These are phyloP conservation scores for Adelphocoris suturalis DNA, from an alignment of 2,888 invertebrate genomes.

Conservation along the genomic window DNA sequence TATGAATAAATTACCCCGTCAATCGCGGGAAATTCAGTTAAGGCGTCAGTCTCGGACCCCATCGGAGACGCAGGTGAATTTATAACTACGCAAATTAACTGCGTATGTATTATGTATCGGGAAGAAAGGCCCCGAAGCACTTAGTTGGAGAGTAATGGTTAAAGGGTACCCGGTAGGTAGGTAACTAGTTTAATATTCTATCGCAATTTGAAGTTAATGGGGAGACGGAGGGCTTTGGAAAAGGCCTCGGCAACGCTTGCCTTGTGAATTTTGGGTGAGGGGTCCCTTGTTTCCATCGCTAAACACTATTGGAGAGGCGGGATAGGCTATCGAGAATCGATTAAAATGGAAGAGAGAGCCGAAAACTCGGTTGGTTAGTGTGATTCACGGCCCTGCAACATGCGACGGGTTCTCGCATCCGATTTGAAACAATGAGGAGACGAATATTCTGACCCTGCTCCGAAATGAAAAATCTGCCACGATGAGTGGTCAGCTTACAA, in stretches of 20 bases:
- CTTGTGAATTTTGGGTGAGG: background rate
- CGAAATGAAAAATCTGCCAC: too few relatives aligned
- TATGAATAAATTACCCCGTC: background rate
- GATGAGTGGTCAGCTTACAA: too few relatives aligned
- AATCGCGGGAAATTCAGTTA: conserved; percentile 26
- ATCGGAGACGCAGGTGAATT: background rate
- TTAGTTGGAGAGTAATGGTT: conserved; percentile 31
- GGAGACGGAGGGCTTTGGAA: conserved; percentile 23
- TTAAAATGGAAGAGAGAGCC: too few relatives aligned
- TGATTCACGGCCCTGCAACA: too few relatives aligned
- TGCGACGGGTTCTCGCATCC: too few relatives aligned
- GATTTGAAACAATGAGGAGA: too few relatives aligned
- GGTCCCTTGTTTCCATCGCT: too few relatives aligned
- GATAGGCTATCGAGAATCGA: too few relatives aligned
- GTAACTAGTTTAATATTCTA: conserved; percentile 42
- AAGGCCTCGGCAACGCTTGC: background rate
- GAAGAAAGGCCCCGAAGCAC: conserved; percentile 11
- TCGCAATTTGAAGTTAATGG: conserved; percentile 36
- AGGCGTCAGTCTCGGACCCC: background rate
- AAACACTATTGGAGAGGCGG: too few relatives aligned
- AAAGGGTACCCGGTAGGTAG: background rate
- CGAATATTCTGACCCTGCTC: too few relatives aligned
- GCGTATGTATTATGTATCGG: conserved; percentile 21
- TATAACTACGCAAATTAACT: conserved; percentile 36
- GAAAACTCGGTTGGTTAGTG: too few relatives aligned